phyloP scores from a whole-genome alignment of 2,888 invertebrate species.

The Tenthredo distinguenda region DNA sequence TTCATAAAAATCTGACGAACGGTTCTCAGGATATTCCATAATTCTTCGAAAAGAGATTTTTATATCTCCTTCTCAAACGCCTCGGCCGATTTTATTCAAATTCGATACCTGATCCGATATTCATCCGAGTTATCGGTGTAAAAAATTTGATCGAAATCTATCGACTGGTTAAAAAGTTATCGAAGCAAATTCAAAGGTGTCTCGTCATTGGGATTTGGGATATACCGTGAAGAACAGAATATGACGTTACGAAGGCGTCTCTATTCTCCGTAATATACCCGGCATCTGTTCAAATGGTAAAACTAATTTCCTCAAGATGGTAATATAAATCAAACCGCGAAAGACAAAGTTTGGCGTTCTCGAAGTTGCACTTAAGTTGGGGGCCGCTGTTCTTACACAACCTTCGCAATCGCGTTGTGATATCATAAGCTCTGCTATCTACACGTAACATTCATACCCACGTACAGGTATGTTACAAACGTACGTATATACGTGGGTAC shows the following conservation, averaged over 20 bases:
- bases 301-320: constrained; percentile 40
- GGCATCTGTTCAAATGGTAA: neutral
- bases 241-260: neutral
- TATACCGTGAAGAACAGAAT: neutral
- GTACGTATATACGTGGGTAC: neutral
- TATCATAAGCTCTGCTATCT: neutral
- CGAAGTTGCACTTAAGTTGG: constrained; percentile 10
- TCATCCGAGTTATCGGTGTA: neutral
- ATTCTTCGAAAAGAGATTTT: neutral
- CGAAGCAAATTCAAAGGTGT: neutral
- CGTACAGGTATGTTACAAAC: neutral
- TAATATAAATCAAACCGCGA: constrained; percentile 27
- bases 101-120: neutral
- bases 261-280: neutral
- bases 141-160: neutral
- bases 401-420: neutral
- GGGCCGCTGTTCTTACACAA: neutral
- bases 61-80: neutral
- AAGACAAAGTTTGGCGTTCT: constrained; percentile 24
- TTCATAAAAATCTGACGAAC: neutral
- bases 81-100: neutral
- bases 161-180: neutral
- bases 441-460: constrained; percentile 3
- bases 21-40: neutral
- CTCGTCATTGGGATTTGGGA: neutral